Percentiles rank a stretch among this genome's conserved stretches.
Conservation (phyloP, 2,888 invertebrate species). For the Pelosia muscerda region DNA sequence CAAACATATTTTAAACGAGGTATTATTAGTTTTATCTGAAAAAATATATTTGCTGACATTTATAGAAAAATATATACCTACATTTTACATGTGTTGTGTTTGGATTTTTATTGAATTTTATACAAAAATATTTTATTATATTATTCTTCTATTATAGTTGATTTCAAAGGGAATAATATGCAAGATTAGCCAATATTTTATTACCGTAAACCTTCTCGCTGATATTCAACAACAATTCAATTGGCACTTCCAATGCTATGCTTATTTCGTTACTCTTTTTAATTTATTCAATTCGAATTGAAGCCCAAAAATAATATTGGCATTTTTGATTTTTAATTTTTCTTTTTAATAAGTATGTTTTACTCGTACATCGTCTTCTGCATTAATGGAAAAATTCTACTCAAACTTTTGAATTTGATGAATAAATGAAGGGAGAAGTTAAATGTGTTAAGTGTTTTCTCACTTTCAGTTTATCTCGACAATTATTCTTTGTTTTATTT, state of each 20-base stretch:
- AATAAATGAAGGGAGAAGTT: too few species aligned
- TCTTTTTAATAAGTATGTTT: too few species aligned
- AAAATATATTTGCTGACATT: slow-evolving; percentile 46
- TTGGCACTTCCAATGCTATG: too few species aligned
- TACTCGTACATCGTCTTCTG: too few species aligned
- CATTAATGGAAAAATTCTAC: too few species aligned
- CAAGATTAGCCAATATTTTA: not conserved
- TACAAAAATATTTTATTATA: slow-evolving; percentile 56
- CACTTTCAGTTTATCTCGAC: too few species aligned
- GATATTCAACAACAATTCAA: not conserved
- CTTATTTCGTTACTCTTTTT: not conserved
- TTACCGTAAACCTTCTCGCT: not conserved
- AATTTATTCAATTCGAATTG: not conserved
- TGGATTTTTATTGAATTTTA: slow-evolving; percentile 43
- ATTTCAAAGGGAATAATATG: slow-evolving; percentile 27
- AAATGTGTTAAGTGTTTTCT: too few species aligned
- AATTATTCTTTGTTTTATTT: too few species aligned
- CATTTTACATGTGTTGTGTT: slow-evolving; percentile 43
- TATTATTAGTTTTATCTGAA: slow-evolving; percentile 28
- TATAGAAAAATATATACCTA: slow-evolving; percentile 42
- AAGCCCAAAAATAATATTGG: not conserved
- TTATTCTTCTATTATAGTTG: slow-evolving; percentile 4
- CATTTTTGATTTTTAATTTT: not conserved
- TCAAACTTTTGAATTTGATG: too few species aligned
- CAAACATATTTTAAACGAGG: slow-evolving; percentile 16